Percentiles rank a stretch among this genome's conserved stretches.
phyloP scores from a whole-genome alignment of 2,113 vertebrate species.

The Anoura caudifer region DNA sequence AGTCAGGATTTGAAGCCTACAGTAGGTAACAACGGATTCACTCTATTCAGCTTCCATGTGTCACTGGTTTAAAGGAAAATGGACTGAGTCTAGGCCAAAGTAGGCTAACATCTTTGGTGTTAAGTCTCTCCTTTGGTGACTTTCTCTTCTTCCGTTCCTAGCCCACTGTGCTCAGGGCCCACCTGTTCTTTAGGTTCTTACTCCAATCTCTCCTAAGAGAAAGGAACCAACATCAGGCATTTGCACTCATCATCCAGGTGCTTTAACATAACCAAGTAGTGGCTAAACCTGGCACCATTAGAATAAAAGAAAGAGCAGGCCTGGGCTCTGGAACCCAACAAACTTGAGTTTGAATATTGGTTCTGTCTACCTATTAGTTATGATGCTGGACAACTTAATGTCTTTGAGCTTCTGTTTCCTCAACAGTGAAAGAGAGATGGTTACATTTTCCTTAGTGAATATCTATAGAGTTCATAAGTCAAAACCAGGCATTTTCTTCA shows the following conservation, averaged over 20 bases:
- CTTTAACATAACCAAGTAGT: neutral
- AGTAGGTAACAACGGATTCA: neutral
- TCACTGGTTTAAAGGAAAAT: neutral
- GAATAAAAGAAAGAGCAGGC: neutral
- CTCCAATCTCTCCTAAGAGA: neutral
- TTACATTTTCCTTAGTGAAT: neutral
- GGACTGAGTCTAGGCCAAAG: neutral
- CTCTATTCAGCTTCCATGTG: neutral
- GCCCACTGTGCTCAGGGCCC: neutral
- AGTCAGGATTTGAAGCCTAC: neutral
- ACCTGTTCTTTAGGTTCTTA: neutral
- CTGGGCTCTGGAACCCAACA: neutral
- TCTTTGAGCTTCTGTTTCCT: neutral
- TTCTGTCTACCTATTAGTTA: neutral
- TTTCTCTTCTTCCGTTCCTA: neutral
- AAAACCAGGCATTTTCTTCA: neutral
- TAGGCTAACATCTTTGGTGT: neutral
- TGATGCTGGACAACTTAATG: neutral
- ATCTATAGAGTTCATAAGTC: neutral
- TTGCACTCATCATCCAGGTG: neutral
- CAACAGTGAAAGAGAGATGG: neutral
- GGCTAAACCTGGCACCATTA: neutral
- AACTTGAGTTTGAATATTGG: neutral
- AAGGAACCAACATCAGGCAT: neutral
- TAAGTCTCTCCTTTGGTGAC: neutral